A percentile compares a stretch with the other conserved stretches of the same genome.
These are phyloP conservation scores for Melipona quadrifasciata DNA, from an alignment of 1,140 invertebrate species.

Conservation along the genomic window DNA sequence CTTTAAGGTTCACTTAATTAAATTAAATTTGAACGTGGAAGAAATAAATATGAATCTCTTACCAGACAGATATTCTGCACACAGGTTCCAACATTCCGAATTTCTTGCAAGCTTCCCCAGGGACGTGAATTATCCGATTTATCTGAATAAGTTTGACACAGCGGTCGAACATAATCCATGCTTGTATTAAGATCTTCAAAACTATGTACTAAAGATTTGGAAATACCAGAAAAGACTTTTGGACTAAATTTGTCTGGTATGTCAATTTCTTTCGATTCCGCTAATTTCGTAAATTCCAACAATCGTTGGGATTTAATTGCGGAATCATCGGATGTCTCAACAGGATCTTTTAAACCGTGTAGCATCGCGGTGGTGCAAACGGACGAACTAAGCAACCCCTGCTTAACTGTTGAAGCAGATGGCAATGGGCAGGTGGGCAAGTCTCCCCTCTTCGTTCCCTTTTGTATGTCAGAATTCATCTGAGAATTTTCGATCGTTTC, in stretches of 20 bases:
- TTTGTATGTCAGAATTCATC: conserved; percentile 60
- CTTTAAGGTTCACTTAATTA: not conserved
- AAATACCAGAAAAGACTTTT: conserved; percentile 82
- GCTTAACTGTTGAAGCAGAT: conserved; percentile 68
- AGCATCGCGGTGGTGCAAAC: conserved; percentile 67
- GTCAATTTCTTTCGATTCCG: conserved; percentile 64
- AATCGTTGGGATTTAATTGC: conserved; percentile 29
- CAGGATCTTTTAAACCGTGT: conserved; percentile 60
- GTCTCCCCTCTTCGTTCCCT: conserved; percentile 62
- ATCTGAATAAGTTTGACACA: conserved; percentile 73
- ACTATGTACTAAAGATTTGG: conserved; percentile 81
- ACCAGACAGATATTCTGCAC: conserved; percentile 68
- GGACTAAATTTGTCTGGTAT: conserved; percentile 82
- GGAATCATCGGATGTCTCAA: conserved; percentile 47
- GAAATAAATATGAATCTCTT: conserved; percentile 61
- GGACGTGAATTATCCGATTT: conserved; percentile 71
- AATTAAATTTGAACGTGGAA: not conserved
- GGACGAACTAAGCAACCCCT: conserved; percentile 66
- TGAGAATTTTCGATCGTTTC: conserved; percentile 36
- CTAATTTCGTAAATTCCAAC: conserved; percentile 64
- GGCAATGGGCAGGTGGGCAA: conserved; percentile 71
- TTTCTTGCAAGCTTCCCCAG: conserved; percentile 85
- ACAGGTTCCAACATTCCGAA: conserved; percentile 78
- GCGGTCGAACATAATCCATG: conserved; percentile 70
- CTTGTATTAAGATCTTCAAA: conserved; percentile 83